phyloP scores from a whole-genome alignment of 1,140 invertebrate species.

The Leptinotarsa undecemlineata region DNA sequence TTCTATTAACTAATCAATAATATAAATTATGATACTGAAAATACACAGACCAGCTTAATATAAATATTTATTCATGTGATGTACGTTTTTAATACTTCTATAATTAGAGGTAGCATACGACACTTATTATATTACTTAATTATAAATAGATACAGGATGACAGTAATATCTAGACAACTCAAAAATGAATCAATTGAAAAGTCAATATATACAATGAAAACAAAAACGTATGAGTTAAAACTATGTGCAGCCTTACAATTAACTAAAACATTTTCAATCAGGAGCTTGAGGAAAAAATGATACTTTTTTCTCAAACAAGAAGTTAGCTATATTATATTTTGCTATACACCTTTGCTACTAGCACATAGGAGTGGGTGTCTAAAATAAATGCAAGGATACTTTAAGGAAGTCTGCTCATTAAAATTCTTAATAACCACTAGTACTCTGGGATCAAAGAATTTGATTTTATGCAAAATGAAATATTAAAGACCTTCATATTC shows the following conservation, averaged over 20 bases:
- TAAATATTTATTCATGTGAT: conserved; percentile 3
- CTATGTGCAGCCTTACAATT: neutral
- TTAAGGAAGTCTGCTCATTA: no score
- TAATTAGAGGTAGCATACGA: neutral
- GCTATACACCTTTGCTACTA: no score
- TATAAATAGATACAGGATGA: neutral
- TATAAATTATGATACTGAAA: no score
- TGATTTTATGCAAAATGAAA: no score
- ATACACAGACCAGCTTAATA: neutral
- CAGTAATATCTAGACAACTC: no score
- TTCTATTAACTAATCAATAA: no score
- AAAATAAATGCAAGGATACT: no score
- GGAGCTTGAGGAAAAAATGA: neutral
- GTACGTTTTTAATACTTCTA: neutral
- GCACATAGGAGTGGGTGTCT: no score
- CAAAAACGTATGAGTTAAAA: neutral
- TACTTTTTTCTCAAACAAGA: neutral
- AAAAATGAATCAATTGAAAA: no score
- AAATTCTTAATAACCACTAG: no score
- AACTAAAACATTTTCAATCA: neutral
- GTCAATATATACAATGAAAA: neutral
- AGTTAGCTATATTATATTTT: neutral
- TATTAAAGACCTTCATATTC: no score
- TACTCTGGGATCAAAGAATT: no score
- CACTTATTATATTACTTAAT: neutral